A percentile compares a stretch with the other conserved stretches of the same genome.
These are phyloP conservation scores for Caenorhabditis remanei DNA, from an alignment of 1,140 invertebrate genomes.

Conservation along the genomic window DNA sequence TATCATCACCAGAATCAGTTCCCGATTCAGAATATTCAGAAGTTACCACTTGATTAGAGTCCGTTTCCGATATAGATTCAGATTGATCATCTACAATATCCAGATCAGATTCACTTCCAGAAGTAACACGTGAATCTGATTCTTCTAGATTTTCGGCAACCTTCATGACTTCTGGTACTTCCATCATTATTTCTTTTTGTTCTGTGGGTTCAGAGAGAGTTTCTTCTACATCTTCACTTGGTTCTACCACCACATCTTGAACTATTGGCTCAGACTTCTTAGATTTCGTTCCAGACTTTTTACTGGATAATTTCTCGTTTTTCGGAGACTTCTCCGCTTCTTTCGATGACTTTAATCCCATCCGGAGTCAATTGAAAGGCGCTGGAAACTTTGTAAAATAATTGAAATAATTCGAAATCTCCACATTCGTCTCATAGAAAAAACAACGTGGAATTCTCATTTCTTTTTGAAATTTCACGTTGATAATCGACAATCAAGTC, in stretches of 20 bases:
- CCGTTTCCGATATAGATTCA: no score
- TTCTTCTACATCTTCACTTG: no score
- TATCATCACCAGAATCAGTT: no score
- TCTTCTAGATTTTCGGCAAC: not conserved
- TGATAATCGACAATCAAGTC: no score
- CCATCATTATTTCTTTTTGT: not conserved
- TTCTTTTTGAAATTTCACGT: no score
- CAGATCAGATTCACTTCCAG: not conserved
- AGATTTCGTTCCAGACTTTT: not conserved
- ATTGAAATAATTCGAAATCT: no score
- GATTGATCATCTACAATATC: not conserved
- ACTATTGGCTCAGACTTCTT: not conserved
- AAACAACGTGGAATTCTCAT: no score
- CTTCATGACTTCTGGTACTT: not conserved
- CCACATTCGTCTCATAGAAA: no score
- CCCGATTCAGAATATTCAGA: not conserved
- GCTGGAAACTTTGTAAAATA: no score
- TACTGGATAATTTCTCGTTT: not conserved
- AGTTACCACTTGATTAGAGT: no score
- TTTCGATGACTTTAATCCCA: conserved; percentile 8
- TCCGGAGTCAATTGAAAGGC: not conserved
- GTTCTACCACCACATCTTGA: not conserved
- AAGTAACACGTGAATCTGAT: conserved; percentile 1
- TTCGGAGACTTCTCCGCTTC: not conserved
- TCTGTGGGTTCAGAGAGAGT: no score